Conservation (phyloP, 2,113 vertebrate species). For the Cyanistes caeruleus region DNA sequence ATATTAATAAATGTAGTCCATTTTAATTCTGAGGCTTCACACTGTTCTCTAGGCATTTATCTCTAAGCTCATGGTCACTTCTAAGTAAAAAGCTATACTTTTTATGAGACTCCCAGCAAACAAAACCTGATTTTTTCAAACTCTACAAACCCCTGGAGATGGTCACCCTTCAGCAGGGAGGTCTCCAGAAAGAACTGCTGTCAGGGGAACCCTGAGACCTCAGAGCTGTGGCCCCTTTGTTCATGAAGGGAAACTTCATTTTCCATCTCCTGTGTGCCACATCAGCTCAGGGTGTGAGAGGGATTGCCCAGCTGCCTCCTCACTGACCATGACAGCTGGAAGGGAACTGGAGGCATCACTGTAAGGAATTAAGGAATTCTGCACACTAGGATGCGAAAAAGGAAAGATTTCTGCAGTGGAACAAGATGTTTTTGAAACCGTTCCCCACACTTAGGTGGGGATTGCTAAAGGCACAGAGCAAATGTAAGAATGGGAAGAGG, state of each 20-base stretch:
- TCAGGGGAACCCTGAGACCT: background rate
- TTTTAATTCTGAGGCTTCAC: background rate
- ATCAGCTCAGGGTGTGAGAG: background rate
- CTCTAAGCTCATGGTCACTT: background rate
- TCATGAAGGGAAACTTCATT: background rate
- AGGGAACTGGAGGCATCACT: rapidly evolving
- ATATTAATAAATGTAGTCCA: background rate
- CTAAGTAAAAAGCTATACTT: background rate
- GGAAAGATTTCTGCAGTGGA: background rate
- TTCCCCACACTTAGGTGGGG: background rate
- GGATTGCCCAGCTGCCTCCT: background rate
- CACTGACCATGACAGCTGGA: background rate
- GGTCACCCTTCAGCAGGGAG: background rate
- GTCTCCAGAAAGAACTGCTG: background rate
- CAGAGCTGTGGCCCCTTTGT: background rate
- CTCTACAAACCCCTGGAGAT: background rate
- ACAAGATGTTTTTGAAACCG: background rate
- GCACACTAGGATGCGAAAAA: rapidly evolving
- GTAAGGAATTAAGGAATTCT: background rate
- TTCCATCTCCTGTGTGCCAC: background rate
- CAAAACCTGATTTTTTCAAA: background rate
- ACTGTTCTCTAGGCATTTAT: background rate
- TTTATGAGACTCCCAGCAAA: background rate
- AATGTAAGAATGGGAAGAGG: background rate
- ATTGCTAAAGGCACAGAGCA: background rate